phyloP scores from a whole-genome alignment of 2,888 invertebrate genomes.

The Sthenelais limicola region DNA sequence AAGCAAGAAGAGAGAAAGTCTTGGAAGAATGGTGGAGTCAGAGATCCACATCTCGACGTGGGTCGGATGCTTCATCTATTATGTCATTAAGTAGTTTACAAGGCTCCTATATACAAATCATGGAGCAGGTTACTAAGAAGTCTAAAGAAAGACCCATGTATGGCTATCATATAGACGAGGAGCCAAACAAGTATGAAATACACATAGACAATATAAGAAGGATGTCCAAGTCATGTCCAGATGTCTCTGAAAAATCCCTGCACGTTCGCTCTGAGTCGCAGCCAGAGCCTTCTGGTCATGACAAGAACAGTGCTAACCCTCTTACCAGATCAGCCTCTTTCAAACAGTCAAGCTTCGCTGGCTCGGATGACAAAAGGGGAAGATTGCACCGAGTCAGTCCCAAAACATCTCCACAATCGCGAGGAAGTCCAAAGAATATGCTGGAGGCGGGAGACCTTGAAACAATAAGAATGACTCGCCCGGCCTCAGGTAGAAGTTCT shows the following conservation, averaged over 20 bases:
- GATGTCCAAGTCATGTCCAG: conserved; percentile 48
- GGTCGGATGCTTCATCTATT: conserved; percentile 45
- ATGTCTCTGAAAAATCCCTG: conserved; percentile 47
- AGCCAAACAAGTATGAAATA: conserved; percentile 59
- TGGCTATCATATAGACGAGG: conserved; percentile 61
- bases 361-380: background rate
- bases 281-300: conserved; percentile 50
- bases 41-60: conserved; percentile 25
- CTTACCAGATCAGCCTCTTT: conserved; percentile 55
- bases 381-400: background rate
- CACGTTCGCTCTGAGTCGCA: conserved; percentile 64
- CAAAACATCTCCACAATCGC: background rate
- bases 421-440: background rate
- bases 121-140: conserved; percentile 52
- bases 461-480: conserved; percentile 8
- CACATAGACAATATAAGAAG: conserved; percentile 54
- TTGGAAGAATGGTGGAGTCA: conserved; percentile 39
- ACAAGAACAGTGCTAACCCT: background rate
- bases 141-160: conserved; percentile 55
- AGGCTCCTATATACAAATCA: conserved; percentile 51
- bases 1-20: conserved; percentile 28
- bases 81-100: conserved; percentile 18
- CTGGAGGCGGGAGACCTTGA: conserved; percentile 18
- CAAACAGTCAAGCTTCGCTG: conserved; percentile 57
- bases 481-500: conserved; percentile 37